Evolutionary conservation across 2,113 vertebrate genomes (phyloP), one percentile per base, ranked within the genome.

Genomic region (Clarias gariepinus): DNA sequence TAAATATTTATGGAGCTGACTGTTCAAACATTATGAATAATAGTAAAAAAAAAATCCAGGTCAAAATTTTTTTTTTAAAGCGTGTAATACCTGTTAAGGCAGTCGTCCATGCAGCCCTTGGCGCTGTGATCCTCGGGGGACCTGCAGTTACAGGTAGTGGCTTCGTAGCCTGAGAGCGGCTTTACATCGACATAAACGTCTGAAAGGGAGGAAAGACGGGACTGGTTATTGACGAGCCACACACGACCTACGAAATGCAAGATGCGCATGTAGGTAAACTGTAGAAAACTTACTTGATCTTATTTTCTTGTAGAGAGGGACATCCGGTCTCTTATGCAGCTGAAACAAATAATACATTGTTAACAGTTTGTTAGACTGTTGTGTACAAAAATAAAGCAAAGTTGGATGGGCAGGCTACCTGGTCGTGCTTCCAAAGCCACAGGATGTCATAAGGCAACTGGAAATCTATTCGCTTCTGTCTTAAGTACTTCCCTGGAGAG

Each of bases 361-460:
- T 81, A 19, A 69, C 55, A 18, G 28, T 41, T 5, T 73, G 21
- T 73, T 23, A 12, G 3, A 21, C 30, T n/a, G n/a, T 4, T 36
- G 47, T 47, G 33, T 8, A 58, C 7, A 1, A 1, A 63, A 53
- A 63, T 11, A 1, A 53, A 63, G 25, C 57, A 55, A 61, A 36
- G 61, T 41, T 78, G 69, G 21, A 80, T 25, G 78, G 66, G 25
- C 52, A 52, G 76, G 41, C 91, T 90, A 99, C 98, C 98, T 99
- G 98, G 94, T 99, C 98, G 79, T 99, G 98, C 95, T 99, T 99
- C 98, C 98, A 99, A 93, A 99, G 97, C 98, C 98, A 99, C 89
- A 99, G 94, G 94, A 99, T 98, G 94, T 99, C 98, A 18, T 99
- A 99, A 88, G 98, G 98, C 95, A 99, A 95, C 95, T 99, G 98